Conservation (phyloP, 2,113 vertebrate genomes). For the Myiozetetes cayanensis region DNA sequence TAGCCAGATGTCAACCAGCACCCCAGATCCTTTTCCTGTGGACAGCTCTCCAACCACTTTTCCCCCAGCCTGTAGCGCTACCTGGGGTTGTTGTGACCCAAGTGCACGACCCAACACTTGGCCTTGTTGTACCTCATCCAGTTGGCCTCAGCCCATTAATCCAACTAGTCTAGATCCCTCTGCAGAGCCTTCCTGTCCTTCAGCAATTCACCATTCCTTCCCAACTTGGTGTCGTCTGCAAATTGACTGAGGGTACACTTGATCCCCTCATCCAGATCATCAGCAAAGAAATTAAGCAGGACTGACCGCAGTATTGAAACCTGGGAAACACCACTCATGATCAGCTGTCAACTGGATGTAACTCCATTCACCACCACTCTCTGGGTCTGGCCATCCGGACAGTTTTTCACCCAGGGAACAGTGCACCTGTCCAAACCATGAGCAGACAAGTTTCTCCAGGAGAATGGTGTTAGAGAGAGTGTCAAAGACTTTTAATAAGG, state of each 20-base stretch:
- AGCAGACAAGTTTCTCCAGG: not conserved
- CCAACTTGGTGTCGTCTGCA: not conserved
- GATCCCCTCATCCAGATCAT: not conserved
- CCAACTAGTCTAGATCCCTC: not conserved
- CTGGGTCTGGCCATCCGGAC: not conserved
- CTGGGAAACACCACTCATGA: not conserved
- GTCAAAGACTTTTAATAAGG: not conserved
- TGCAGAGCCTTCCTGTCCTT: not conserved
- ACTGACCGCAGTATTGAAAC: not conserved
- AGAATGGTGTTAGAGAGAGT: not conserved
- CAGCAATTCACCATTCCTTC: not conserved
- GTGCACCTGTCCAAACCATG: not conserved
- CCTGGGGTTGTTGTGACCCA: not conserved
- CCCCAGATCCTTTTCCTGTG: not conserved
- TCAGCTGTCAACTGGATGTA: not conserved
- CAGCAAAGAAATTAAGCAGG: not conserved
- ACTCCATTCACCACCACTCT: not conserved
- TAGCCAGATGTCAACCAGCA: not conserved
- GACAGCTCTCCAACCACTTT: not conserved
- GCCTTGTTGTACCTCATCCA: not conserved
- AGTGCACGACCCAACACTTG: too few relatives aligned
- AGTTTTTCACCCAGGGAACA: not conserved
- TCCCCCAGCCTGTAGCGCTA: not conserved
- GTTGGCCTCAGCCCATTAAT: not conserved
- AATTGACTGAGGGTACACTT: not conserved